Percentiles rank a stretch among this genome's conserved stretches.
Conservation (phyloP, 2,888 invertebrate genomes). For the Cryptophagus acutangulus region DNA sequence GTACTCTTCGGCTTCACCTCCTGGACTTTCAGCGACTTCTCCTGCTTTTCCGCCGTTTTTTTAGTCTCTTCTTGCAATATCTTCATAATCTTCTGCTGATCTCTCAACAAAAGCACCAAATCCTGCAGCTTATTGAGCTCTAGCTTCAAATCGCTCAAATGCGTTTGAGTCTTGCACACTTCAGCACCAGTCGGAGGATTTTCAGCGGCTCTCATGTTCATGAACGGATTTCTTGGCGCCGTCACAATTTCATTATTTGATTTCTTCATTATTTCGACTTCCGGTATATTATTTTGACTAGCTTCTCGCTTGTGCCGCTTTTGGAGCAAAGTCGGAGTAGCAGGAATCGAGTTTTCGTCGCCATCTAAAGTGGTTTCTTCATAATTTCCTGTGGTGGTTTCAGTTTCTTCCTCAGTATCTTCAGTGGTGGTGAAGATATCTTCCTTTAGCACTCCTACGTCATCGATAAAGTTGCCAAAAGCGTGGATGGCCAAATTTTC, state of each 20-base stretch:
- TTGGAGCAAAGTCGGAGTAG: too few species aligned
- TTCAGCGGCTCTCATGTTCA: too few species aligned
- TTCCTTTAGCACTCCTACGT: too few species aligned
- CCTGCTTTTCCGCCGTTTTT: constrained; percentile 4
- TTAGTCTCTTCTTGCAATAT: constrained; percentile 25
- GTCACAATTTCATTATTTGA: too few species aligned
- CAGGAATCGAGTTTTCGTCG: not conserved
- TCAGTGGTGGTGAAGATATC: too few species aligned
- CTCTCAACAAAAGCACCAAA: constrained; percentile 36
- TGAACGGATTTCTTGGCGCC: too few species aligned
- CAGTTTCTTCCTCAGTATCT: too few species aligned
- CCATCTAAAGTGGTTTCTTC: not conserved
- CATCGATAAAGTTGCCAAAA: not conserved
- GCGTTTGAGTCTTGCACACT: too few species aligned
- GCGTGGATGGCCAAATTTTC: constrained; percentile 6
- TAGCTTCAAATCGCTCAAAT: constrained; percentile 32
- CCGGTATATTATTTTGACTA: too few species aligned
- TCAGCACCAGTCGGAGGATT: too few species aligned
- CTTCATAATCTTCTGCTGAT: constrained; percentile 38
- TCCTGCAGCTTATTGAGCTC: constrained; percentile 40
- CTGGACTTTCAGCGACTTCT: constrained; percentile 1
- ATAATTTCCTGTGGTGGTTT: not conserved
- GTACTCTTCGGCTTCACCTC: constrained; percentile 13
- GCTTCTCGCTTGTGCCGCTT: too few species aligned
- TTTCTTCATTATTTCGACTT: too few species aligned